These are phyloP conservation scores for Lasioglossum morio DNA, from an alignment of 2,888 invertebrate species.

Conservation along the genomic window DNA sequence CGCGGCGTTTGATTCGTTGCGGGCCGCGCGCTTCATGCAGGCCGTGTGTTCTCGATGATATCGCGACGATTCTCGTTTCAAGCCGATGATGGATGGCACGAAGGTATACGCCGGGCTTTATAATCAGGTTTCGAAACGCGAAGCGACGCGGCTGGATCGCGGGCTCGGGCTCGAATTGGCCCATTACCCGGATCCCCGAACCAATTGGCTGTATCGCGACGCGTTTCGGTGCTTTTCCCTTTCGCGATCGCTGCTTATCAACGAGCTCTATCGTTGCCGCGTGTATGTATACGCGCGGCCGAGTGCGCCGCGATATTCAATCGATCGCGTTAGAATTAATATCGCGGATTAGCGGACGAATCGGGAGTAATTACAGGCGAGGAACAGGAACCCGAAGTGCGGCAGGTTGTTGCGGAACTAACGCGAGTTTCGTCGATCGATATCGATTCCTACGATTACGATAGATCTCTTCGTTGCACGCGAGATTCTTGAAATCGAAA, in stretches of 20 bases:
- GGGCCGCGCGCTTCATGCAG: not conserved
- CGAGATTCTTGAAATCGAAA: not conserved
- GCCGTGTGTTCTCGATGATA: not conserved
- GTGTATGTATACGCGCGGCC: not conserved
- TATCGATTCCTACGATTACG: not conserved
- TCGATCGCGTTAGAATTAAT: conserved; percentile 46
- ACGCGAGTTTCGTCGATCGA: not conserved
- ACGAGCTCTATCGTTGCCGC: conserved; percentile 41
- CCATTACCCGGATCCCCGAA: conserved; percentile 78
- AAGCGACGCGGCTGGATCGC: conserved; percentile 32
- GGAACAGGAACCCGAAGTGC: not conserved
- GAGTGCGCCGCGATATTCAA: conserved; percentile 28
- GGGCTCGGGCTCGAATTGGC: conserved; percentile 74
- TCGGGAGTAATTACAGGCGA: conserved; percentile 24
- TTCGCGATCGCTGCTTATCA: conserved; percentile 74
- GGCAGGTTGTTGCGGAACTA: not conserved
- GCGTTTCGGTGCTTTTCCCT: conserved; percentile 53
- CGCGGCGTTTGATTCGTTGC: not conserved
- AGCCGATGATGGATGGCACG: conserved; percentile 75
- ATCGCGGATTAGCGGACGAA: conserved; percentile 36
- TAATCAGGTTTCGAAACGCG: conserved; percentile 76
- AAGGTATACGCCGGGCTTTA: conserved; percentile 72
- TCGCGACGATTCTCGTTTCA: conserved; percentile 61
- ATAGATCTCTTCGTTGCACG: not conserved
- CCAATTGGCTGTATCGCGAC: conserved; percentile 78